phyloP scores from a whole-genome alignment of 92 coral and sea anemone genomes.

The Desmophyllum pertusum region DNA sequence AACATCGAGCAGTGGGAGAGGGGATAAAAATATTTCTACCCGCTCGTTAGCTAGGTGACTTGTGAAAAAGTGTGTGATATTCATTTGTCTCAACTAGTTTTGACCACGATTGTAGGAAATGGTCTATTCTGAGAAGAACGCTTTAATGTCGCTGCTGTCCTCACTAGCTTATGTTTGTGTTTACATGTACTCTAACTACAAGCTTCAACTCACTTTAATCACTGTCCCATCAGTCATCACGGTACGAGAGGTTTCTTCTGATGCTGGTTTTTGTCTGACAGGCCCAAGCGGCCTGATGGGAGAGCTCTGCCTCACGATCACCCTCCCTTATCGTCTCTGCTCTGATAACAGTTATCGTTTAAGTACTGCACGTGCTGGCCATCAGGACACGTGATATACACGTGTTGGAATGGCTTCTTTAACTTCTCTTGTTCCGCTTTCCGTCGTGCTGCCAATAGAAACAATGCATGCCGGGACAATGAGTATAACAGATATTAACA shows the following conservation, averaged over 20 bases:
- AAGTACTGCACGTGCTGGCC: conserved; percentile 90
- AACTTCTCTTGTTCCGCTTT: conserved; percentile 69
- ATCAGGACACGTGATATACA: conserved; percentile 91
- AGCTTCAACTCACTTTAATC: conserved; percentile 67
- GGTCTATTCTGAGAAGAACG: too few relatives aligned
- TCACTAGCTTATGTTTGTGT: too few relatives aligned
- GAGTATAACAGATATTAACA: too few relatives aligned
- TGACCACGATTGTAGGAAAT: too few relatives aligned
- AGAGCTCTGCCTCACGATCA: conserved; percentile 85
- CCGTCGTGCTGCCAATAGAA: conserved; percentile 23
- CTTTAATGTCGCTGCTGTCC: too few relatives aligned
- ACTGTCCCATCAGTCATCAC: conserved; percentile 92
- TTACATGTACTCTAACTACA: too few relatives aligned
- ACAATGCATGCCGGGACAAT: too few relatives aligned
- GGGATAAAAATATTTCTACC: too few relatives aligned
- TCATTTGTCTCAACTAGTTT: too few relatives aligned
- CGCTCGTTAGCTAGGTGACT: too few relatives aligned
- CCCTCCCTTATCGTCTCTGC: conserved; percentile 83
- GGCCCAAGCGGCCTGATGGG: conserved; percentile 79
- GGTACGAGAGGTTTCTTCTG: conserved; percentile 84
- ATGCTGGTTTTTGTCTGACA: conserved; percentile 71
- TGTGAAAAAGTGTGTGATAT: too few relatives aligned
- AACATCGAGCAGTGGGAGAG: too few relatives aligned
- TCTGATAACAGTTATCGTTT: conserved; percentile 73
- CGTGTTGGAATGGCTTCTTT: conserved; percentile 82